Base-by-base conservation (phyloP, 2,113 vertebrate genomes). In the Nycticryphes semicollaris region DNA sequence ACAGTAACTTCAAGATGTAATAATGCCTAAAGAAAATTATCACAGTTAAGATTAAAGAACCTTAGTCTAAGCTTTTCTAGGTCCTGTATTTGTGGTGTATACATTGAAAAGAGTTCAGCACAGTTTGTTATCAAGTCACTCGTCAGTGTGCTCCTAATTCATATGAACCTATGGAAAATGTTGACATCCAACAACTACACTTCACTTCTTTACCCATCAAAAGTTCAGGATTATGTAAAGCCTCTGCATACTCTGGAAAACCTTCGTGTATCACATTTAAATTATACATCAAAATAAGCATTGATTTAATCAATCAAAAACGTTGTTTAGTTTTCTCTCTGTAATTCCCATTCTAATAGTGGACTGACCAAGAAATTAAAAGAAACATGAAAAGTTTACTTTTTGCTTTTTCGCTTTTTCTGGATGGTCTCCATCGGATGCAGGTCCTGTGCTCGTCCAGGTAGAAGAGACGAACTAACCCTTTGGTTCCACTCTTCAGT, bases 331-430 rank as follows among this genome's bases (percentile, higher is more conserved):
- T 21, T 48, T 56, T 50, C 64, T 23, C 13, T 72, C 80, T 62
- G 48, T 23, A 69, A 43, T 28, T 67, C 57, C 56, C 62, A 50
- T 22, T 37, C 12, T 12, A 43, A 53, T 1, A 41, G 5, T 21
- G 16, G 73, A 30, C 8, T 16, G 19, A 20, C 56, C 78, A 48
- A 70, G 62, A 21, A 69, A 57, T 11, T 0, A 22, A 16, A 51
- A 79, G 35, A 23, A 78, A 28, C 2, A 33, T 2, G 27, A 45
- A 11, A 16, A 51, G 95, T 97, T 99, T 98, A 99, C 99, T 99
- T 98, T 99, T 99, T 63, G 99, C 99, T 97, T 99, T 99, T 94
- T 99, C 99, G 3, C 99, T 99, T 97, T 99, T 99, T 63, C 99
- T 98, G 77, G 99, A 99, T 4, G 99, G 99, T 89, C 98, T 98